Evolutionary conservation across 2,797 vertebrate species (phyloP), one percentile per base, ranked within the genome.

Genomic region (Hydrocynus forskahlii): DNA sequence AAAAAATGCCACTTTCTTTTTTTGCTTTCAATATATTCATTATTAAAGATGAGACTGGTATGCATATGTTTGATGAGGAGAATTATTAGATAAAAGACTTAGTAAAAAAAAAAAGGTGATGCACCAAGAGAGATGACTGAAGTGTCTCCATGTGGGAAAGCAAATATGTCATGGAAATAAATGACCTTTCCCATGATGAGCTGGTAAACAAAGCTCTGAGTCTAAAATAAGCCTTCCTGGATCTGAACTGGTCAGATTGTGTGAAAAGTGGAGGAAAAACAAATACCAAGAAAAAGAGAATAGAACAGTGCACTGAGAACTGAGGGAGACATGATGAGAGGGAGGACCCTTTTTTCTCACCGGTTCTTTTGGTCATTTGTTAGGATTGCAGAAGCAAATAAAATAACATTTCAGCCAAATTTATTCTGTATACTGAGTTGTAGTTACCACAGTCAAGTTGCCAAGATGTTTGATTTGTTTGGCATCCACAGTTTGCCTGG

Each of bases 131-230:
- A 76, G 50, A 69, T 50, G 52, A 45, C 17, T 55, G 70, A 38
- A 40, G 38, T 73, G 21, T 80, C n/a, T 70, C 59, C 38, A 76
- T 69, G 7, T 73, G 83, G 82, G 68, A 81, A 81, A 70, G 19
- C 23, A 43, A 68, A 72, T 43, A 54, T 69, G 19, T 6, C 68
- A 59, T 84, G 78, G 81, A 81, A 84, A 87, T 52, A 79, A 63
- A 57, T 87, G 85, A 84, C 85, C 85, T 72, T 77, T 79, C 66
- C 21, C 43, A 74, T 55, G 62, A 81, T 81, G 80, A 73, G 64
- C 29, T 71, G 75, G 78, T 62, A 71, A 75, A 78, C 19, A 68
- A 73, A 72, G 73, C 52, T 52, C 55, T 76, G 50, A 60, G 40
- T 57, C 81, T 70, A 76, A 74, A 77, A 75, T 25, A 12, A 40